Evolutionary conservation across 2,888 invertebrate species (phyloP), one percentile per base, ranked within the genome.

Genomic region (Lissonota sp.): DNA sequence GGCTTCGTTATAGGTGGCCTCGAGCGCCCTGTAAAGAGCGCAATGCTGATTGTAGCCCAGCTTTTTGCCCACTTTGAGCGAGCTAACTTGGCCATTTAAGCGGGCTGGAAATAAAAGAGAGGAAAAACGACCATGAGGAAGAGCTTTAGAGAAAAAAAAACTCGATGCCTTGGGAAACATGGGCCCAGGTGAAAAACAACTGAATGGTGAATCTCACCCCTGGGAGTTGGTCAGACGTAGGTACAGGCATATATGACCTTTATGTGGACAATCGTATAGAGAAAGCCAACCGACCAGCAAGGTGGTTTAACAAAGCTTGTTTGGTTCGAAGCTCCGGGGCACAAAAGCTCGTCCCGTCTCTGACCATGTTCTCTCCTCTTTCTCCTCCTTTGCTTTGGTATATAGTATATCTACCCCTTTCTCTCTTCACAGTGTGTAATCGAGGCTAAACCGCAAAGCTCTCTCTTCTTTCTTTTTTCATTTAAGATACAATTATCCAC

Each of bases 1-100:
- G 67, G 46, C 60, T 62, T 57, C 74, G 55, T 49, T 77, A 44
- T 70, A 57, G 14, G 39, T 16, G 40, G 69, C 69, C 67, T 64
- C 67, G 60, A 77, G 64, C 64, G 44, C 46, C 39, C 39, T 37
- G 42, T 26, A 26, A 26, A 26, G 26, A 44, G 72, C 42, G 64
- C 69, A 49, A 70, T 85, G 86, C 83, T 90, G 90, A 90, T 90
- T 90, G 89, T 86, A 86, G 84, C 83, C 76, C 70, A 81, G 75
- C 83, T 88, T 88, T 88, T 89, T 86, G 80, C 72, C 70, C 62
- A 80, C 79, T 80, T 84, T 82, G 77, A 64, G 77, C 76, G 44
- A 78, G 83, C 77, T 86, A 89, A 87, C 87, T 86, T 76, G 86
- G 74, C 82, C 84, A 86, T 87, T 90, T 87, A 90, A 84, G 83